A percentile compares a stretch with the other conserved stretches of the same genome.
Conservation (phyloP, 2,113 vertebrate genomes). For the Ochotona curzoniae region DNA sequence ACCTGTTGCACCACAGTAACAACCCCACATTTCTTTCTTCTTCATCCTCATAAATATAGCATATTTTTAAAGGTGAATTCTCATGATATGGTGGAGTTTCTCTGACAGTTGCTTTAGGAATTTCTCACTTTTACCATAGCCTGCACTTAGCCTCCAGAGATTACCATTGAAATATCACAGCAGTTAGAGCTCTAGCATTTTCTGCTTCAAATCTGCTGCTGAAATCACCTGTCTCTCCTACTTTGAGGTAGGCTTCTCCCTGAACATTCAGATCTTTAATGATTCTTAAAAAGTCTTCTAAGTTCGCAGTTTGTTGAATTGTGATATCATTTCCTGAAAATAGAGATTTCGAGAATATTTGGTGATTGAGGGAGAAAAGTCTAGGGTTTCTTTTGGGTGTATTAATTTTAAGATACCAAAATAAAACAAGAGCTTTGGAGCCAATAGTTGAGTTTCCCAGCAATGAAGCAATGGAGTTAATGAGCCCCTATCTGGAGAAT, state of each 20-base stretch:
- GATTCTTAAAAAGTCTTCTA: neutral
- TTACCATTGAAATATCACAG: neutral
- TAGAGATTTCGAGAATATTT: neutral
- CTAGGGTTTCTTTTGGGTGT: neutral
- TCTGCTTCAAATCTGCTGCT: neutral
- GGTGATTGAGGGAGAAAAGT: neutral
- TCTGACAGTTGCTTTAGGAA: neutral
- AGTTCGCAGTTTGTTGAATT: neutral
- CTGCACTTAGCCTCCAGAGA: neutral
- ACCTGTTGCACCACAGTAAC: no score
- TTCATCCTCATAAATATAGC: neutral
- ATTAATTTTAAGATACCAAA: slow-evolving; percentile 22
- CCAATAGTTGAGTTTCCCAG: neutral
- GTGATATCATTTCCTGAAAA: neutral
- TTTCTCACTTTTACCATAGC: neutral
- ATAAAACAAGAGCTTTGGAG: neutral
- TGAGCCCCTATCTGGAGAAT: neutral
- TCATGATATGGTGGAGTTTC: neutral
- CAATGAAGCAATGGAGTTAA: neutral
- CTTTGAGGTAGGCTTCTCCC: neutral
- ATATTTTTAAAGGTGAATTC: neutral
- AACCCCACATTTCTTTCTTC: neutral
- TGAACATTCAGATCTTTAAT: neutral
- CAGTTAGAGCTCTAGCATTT: neutral
- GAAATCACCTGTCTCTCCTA: neutral